Conservation (phyloP, 2,888 invertebrate species). For the Lamellibrachia columna region DNA sequence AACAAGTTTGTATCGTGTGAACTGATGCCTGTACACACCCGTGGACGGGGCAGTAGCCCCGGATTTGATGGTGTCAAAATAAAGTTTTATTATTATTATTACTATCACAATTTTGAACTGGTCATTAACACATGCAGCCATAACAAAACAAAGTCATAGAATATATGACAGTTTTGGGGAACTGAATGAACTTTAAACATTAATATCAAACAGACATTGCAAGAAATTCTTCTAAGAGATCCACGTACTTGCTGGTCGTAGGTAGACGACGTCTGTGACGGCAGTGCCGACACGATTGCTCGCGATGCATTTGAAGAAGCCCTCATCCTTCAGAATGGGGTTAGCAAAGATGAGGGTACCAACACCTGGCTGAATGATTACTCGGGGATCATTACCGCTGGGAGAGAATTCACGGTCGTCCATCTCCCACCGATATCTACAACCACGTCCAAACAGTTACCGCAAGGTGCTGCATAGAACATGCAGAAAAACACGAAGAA, state of each 20-base stretch:
- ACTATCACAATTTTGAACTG: too few species aligned
- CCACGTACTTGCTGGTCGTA: conserved; percentile 32
- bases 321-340: conserved; percentile 90
- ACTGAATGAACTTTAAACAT: too few species aligned
- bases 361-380: conserved; percentile 87
- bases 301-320: conserved; percentile 95
- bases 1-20: too few species aligned
- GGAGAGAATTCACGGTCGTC: conserved; percentile 79
- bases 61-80: too few species aligned
- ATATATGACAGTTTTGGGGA: too few species aligned
- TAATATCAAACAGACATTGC: too few species aligned
- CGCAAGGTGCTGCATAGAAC: background rate
- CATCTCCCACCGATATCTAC: conserved; percentile 44
- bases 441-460: background rate
- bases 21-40: too few species aligned
- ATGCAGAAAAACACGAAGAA: background rate
- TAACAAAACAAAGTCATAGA: too few species aligned
- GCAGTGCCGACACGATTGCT: conserved; percentile 40
- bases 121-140: too few species aligned
- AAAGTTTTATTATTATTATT: too few species aligned
- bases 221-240: background rate
- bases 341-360: conserved; percentile 91
- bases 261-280: conserved; percentile 34
- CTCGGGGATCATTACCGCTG: conserved; percentile 92
- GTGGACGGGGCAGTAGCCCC: too few species aligned